Evolutionary conservation across 2,888 invertebrate genomes (phyloP).

Genomic region (Himalopsyche japonica): DNA sequence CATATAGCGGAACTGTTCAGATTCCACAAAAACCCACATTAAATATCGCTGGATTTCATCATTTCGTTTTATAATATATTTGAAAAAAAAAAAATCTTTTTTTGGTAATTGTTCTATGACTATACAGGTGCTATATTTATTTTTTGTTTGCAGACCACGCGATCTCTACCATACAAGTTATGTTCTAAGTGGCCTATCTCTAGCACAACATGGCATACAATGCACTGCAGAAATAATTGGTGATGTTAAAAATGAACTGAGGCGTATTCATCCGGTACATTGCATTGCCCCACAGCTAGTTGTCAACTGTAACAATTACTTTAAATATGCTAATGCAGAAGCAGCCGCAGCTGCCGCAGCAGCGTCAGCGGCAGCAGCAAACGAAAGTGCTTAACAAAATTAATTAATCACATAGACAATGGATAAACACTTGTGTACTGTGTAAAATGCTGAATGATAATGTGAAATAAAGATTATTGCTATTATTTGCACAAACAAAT

Average conservation of each 20-base stretch:
- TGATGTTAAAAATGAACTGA: conserved; percentile 69
- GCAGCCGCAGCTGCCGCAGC: too few relatives aligned
- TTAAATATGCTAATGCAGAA: conserved; percentile 38
- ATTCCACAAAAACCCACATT: too few relatives aligned
- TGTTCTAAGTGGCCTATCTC: conserved; percentile 88
- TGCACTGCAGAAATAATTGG: conserved; percentile 66
- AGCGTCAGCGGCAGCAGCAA: neutral
- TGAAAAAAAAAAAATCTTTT: too few relatives aligned
- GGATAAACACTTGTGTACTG: neutral
- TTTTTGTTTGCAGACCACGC: conserved; percentile 62
- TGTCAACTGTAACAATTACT: conserved; percentile 58
- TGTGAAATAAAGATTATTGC: neutral
- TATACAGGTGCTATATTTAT: neutral
- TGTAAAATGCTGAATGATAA: neutral
- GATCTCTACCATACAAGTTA: conserved; percentile 99
- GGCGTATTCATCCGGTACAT: conserved; percentile 79
- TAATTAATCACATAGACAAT: neutral
- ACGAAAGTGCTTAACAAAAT: neutral
- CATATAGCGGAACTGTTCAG: too few relatives aligned
- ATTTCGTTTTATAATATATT: too few relatives aligned
- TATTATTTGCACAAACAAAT: neutral
- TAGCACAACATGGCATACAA: conserved; percentile 76
- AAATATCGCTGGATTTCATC: too few relatives aligned
- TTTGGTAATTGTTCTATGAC: too few relatives aligned
- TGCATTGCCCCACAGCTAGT: conserved; percentile 73